Percentiles rank a stretch among this genome's conserved stretches.
These are phyloP conservation scores for Hypomecis punctinalis DNA, from an alignment of 2,888 invertebrate species.

Conservation along the genomic window DNA sequence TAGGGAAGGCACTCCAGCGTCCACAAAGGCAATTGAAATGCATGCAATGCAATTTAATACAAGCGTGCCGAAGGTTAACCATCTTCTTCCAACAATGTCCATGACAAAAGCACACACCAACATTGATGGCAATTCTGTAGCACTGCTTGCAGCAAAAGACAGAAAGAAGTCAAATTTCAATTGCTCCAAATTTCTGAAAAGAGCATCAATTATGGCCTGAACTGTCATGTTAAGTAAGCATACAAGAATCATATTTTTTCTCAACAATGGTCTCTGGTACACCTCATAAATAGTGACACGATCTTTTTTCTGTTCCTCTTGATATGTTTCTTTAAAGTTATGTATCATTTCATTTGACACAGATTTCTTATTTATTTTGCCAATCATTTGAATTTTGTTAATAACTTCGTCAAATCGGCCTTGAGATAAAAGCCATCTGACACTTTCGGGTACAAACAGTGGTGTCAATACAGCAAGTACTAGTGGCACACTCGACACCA, in stretches of 20 bases:
- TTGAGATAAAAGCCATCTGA: slow-evolving; percentile 64
- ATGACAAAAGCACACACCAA: slow-evolving; percentile 59
- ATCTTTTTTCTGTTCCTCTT: slow-evolving; percentile 46
- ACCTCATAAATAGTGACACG: slow-evolving; percentile 53
- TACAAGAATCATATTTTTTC: slow-evolving; percentile 57
- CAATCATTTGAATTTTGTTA: slow-evolving; percentile 56
- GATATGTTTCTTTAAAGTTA: slow-evolving; percentile 53
- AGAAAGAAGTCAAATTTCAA: slow-evolving; percentile 64
- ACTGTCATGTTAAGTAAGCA: slow-evolving; percentile 60
- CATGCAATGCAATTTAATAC: slow-evolving; percentile 54
- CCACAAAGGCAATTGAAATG: slow-evolving; percentile 53
- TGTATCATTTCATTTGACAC: slow-evolving; percentile 58
- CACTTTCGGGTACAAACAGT: slow-evolving; percentile 63
- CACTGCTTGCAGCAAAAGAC: slow-evolving; percentile 62
- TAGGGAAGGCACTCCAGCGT: slow-evolving; percentile 54
- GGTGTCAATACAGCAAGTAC: slow-evolving; percentile 57
- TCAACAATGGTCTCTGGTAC: slow-evolving; percentile 56
- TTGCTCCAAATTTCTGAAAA: slow-evolving; percentile 60
- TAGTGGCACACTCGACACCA: slow-evolving; percentile 64
- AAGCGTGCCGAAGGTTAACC: slow-evolving; percentile 56
- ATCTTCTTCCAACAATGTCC: slow-evolving; percentile 64
- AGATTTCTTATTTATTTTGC: slow-evolving; percentile 59
- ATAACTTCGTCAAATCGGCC: slow-evolving; percentile 63
- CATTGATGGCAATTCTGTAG: slow-evolving; percentile 64
- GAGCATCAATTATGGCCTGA: slow-evolving; percentile 59